These are phyloP conservation scores for Gracilinanus agilis DNA, from an alignment of 2,113 vertebrate species.

Conservation along the genomic window DNA sequence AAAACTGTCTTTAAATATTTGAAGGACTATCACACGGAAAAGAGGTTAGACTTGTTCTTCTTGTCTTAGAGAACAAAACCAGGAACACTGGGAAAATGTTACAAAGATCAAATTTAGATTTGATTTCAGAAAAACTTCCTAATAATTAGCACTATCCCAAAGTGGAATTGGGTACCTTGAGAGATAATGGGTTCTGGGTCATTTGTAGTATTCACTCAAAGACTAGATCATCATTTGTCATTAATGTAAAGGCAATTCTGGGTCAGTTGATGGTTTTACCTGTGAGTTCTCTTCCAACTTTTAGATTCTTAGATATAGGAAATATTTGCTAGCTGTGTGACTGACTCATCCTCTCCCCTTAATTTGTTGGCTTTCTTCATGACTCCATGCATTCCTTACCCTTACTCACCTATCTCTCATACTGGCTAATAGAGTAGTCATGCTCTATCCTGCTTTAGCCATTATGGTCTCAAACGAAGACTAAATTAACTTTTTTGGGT, in stretches of 20 bases:
- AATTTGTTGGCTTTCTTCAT: background rate
- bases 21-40: background rate
- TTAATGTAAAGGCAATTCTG: background rate
- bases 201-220: background rate
- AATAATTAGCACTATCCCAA: background rate
- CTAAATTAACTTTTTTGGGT: background rate
- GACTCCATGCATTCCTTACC: background rate
- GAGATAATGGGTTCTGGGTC: background rate
- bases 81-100: background rate
- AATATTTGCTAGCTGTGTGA: background rate
- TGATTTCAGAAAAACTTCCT: background rate
- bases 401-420: no score
- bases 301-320: background rate
- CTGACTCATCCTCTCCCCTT: background rate
- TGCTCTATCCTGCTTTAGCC: background rate
- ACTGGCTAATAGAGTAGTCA: background rate
- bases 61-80: background rate
- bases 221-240: background rate
- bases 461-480: background rate
- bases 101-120: background rate
- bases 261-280: background rate
- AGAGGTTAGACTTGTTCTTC: background rate
- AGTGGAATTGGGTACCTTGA: background rate
- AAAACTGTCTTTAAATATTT: background rate
- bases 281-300: background rate